Evolutionary conservation across 2,888 invertebrate species (phyloP), one percentile per base, ranked within the genome.

Genomic region (Idaea aversata): DNA sequence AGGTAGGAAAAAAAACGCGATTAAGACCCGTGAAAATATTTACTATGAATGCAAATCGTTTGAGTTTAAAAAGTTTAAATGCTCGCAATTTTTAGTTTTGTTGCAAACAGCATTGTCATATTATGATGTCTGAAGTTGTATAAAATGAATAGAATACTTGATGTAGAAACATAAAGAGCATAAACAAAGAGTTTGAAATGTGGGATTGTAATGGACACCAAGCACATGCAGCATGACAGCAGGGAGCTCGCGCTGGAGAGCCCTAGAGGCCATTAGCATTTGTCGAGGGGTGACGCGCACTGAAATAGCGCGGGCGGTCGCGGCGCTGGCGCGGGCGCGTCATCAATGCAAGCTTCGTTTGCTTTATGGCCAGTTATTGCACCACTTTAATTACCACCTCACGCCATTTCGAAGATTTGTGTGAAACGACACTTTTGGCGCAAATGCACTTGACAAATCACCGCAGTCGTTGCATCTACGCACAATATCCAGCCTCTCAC

Each of bases 181-280:
- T 71, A 79, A 74, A 75, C 69, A 71, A 63, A 38, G 59, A 63
- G 60, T 38, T 6, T 10, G 59, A 59, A 10, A 47, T 57, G 61
- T n/a, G 57, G 63, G 63, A 57, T 59, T 59, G 34, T 59, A 67
- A 65, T 65, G 68, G 64, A 63, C 62, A 67, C 47, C 72, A 70
- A 63, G 65, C 67, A 64, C 25, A 34, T 59, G 61, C 65, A 65
- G 65, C 65, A 66, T 70, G 68, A 61, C 64, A 69, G 67, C 62
- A 35, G 59, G 61, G 66, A 65, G 63, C 66, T 61, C 61, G 65
- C 79, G 80, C 88, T 88, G 88, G 87, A 88, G 88, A 85, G 86
- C 86, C 91, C 91, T 88, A 89, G 88, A 90, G 91, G 92, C 88
- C 92, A 86, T 93, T 93, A 93, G 88, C 92, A 92, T 92, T 91